Percentiles rank a stretch among this genome's conserved stretches.
Evolutionary conservation across 1,140 invertebrate genomes (phyloP).

Genomic region (Drosophila gunungcola): DNA sequence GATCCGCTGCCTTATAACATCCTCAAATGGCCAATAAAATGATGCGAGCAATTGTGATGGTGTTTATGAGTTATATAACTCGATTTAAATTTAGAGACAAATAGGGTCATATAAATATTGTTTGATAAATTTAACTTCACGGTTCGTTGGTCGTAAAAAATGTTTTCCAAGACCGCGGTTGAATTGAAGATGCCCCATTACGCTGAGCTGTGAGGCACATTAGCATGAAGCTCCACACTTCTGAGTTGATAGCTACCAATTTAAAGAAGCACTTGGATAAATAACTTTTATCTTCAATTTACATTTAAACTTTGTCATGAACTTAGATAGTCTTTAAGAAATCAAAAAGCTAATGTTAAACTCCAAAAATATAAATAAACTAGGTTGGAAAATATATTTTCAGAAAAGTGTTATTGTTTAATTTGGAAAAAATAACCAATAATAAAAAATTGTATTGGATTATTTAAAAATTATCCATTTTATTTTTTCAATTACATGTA

Average conservation of each 20-base stretch:
- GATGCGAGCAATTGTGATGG: slow-evolving; percentile 37
- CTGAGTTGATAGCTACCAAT: slow-evolving; percentile 24
- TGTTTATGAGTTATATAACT: slow-evolving; percentile 19
- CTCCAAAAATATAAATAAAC: no score
- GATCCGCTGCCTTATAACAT: slow-evolving; percentile 53
- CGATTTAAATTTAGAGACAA: slow-evolving; percentile 17
- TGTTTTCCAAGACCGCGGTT: slow-evolving; percentile 1
- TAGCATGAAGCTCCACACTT: slow-evolving; percentile 19
- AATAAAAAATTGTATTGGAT: no score
- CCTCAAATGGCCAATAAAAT: slow-evolving; percentile 61
- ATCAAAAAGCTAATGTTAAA: no score
- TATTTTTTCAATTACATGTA: no score
- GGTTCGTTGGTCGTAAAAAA: slow-evolving; percentile 21
- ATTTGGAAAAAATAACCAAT: no score
- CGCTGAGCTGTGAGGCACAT: slow-evolving; percentile 24
- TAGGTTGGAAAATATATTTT: no score
- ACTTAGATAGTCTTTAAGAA: no score
- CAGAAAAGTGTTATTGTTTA: no score
- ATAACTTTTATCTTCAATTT: neutral
- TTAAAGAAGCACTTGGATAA: slow-evolving; percentile 3
- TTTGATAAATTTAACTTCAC: slow-evolving; percentile 15
- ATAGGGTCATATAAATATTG: slow-evolving; percentile 6
- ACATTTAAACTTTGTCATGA: neutral
- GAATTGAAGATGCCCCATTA: slow-evolving; percentile 39
- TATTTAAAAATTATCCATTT: no score